Conservation (phyloP, 2,888 invertebrate species). For the Parthenolecanium corni region DNA sequence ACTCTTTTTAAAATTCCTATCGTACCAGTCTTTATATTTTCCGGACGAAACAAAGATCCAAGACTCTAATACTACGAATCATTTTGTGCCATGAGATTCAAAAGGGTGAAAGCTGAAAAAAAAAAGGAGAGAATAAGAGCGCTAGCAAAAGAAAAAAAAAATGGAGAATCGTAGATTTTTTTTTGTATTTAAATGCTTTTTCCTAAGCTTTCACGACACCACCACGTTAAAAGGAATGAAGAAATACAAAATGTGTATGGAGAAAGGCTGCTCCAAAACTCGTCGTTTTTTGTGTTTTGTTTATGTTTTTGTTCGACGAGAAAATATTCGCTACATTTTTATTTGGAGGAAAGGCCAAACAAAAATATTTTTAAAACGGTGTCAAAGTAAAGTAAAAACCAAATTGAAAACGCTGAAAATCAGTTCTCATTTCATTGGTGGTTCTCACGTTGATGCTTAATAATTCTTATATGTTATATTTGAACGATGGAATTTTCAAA, state of each 20-base stretch:
- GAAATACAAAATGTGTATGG: too few relatives aligned
- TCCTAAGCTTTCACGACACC: background rate
- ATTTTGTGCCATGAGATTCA: conserved; percentile 4
- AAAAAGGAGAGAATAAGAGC: conserved; percentile 4
- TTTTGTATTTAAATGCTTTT: conserved; percentile 3
- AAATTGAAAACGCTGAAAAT: too few relatives aligned
- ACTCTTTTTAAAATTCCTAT: conserved; percentile 19
- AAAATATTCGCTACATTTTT: conserved; percentile 1
- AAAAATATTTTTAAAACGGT: too few relatives aligned
- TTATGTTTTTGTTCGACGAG: background rate
- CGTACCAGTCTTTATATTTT: conserved; percentile 2
- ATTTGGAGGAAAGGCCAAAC: conserved; percentile 5
- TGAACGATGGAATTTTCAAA: too few relatives aligned
- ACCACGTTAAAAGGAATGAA: background rate
- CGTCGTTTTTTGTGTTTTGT: background rate
- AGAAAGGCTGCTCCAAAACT: conserved; percentile 4
- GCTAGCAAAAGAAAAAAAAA: too few relatives aligned
- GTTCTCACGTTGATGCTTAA: too few relatives aligned
- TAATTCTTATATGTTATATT: too few relatives aligned
- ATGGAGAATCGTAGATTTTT: conserved; percentile 5
- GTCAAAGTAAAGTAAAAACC: too few relatives aligned
- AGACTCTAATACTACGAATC: conserved; percentile 13
- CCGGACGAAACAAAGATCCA: background rate
- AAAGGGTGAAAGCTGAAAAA: conserved; percentile 1
- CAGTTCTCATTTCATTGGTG: too few relatives aligned